Base-by-base conservation (phyloP, 2,797 vertebrate species). In the Coilia nasus region DNA sequence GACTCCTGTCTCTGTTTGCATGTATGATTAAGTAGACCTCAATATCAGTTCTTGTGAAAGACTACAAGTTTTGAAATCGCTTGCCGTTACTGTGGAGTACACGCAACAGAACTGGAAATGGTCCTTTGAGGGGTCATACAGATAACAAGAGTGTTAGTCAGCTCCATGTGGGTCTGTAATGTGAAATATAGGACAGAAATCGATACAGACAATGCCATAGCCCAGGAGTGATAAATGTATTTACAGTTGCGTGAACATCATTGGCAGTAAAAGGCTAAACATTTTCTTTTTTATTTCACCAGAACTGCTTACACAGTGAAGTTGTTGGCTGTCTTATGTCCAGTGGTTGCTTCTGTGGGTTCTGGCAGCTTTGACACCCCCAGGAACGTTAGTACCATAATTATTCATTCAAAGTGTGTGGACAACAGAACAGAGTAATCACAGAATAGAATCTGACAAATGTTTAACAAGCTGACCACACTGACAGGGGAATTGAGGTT, bases 1-100 rank as follows among this genome's bases (percentile, higher is more conserved):
- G 85, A 23, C 57, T 93, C 92, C 92, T 94, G 94, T 94, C 92
- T 93, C 92, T 90, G 90, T 91, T 92, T 89, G 92, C 91, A 17
- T 41, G 67, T 75, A 35, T 75, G 31, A 75, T 75, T 75, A 75
- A 75, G 19, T 41, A 28, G 11, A 67, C 1, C n/a, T 25, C 10
- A 6, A 25, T 10, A 71, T 71, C 0, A 17, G 9, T 75, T 19
- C 15, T 75, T 75, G 28, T 31, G 25, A 67, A 64, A 67, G 64
- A 14, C 2, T 71, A 6, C 12, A 14, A 4, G 14, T 71, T 71
- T 71, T 71, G 64, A 71, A 71, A 71, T 71, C 64, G 31, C 12
- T 75, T 75, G 67, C 3, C 67, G 0, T 75, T 28, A 75, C 31
- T 41, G 46, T 47, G 14, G 31, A 75, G 6, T 15, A 4, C 14